A percentile compares a stretch with the other conserved stretches of the same genome.
Conservation (phyloP, 2,113 vertebrate genomes). For the Nothoprocta pentlandii region DNA sequence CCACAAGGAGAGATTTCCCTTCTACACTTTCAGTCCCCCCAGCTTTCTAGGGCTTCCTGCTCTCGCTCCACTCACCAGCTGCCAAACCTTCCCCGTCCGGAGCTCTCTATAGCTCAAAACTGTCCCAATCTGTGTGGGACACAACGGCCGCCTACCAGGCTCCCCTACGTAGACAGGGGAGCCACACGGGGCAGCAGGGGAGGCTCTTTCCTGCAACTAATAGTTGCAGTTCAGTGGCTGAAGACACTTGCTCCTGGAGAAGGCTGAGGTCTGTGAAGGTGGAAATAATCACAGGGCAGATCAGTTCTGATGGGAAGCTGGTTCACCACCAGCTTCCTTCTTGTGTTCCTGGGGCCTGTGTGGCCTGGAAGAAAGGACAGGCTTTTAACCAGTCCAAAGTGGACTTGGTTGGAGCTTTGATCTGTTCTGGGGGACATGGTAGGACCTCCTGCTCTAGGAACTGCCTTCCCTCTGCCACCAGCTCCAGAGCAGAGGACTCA, state of each 20-base stretch:
- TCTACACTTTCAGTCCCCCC: background rate
- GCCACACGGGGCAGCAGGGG: background rate
- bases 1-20: background rate
- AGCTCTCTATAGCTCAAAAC: fast-evolving
- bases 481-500: background rate
- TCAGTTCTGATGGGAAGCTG: background rate
- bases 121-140: background rate
- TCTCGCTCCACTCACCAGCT: background rate
- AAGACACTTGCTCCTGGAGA: background rate
- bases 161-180: background rate
- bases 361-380: background rate
- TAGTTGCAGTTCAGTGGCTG: background rate
- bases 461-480: background rate
- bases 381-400: background rate
- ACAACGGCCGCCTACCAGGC: background rate
- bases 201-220: background rate
- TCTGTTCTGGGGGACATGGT: background rate
- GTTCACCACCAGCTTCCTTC: too few species aligned
- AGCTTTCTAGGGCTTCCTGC: background rate
- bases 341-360: background rate
- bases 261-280: background rate
- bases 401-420: background rate
- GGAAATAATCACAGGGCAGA: background rate
- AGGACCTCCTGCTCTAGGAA: background rate
- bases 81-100: background rate